Evolutionary conservation across 2,888 invertebrate genomes (phyloP).

Genomic region (Diogma glabrata): DNA sequence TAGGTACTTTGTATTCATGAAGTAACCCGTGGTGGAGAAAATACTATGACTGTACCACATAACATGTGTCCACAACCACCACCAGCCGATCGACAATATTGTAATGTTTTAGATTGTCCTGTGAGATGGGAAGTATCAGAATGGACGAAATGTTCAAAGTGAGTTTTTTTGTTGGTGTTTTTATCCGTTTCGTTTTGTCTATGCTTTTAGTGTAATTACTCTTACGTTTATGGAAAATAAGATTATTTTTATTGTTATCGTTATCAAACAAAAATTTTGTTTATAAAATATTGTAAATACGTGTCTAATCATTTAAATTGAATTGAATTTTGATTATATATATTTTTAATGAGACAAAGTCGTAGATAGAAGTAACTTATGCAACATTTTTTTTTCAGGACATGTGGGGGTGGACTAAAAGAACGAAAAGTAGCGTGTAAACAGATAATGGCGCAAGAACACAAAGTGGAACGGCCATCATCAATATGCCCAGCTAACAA

Average conservation of each 20-base stretch:
- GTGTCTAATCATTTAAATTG: too few species aligned
- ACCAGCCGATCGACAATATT: constrained; percentile 79
- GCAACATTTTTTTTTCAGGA: constrained; percentile 27
- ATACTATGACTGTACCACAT: constrained; percentile 85
- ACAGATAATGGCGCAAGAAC: constrained; percentile 88
- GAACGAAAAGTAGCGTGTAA: constrained; percentile 75
- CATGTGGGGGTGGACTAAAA: constrained; percentile 88
- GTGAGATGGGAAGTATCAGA: constrained; percentile 78
- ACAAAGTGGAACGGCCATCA: constrained; percentile 66
- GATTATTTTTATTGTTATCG: too few species aligned
- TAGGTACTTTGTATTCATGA: constrained; percentile 38
- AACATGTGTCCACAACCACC: constrained; percentile 83
- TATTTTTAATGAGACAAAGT: too few species aligned
- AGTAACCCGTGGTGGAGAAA: constrained; percentile 76
- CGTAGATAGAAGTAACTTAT: too few species aligned
- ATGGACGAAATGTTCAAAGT: constrained; percentile 83
- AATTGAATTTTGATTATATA: too few species aligned
- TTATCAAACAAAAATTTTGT: too few species aligned
- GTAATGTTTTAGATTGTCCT: constrained; percentile 88
- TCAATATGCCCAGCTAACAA: constrained; percentile 62
- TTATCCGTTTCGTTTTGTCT: too few species aligned
- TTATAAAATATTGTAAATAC: too few species aligned
- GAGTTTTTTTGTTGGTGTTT: constrained; percentile 6
- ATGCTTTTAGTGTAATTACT: too few species aligned
- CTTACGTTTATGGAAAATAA: too few species aligned